Evolutionary conservation across 37 sponge, comb jelly and placozoan species (phyloP), one percentile per base, ranked within the genome.

Genomic region (Mnemiopsis leidyi): DNA sequence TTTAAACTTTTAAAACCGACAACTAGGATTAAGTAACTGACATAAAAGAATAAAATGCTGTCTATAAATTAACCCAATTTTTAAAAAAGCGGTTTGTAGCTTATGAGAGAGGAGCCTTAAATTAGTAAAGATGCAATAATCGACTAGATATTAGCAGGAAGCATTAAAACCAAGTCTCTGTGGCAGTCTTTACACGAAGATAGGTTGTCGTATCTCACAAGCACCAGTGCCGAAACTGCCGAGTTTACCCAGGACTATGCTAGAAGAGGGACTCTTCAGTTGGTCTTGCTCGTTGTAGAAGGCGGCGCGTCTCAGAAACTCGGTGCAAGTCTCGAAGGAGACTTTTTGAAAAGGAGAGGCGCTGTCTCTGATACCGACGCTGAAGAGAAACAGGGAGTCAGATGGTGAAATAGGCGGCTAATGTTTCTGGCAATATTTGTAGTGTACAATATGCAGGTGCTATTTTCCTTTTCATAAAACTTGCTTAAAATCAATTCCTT

Each of bases 261-360:
- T 82, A 0, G 98, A 96, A 0, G 97, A 97, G 9, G 98, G 98
- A 0, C 96, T 97, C 36, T 38, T n/a, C 28, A 98, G 31, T 16
- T 38, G 23, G 73, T 97, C 98, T 0, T 32, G 85, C n/a, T 95
- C 96, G 16, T 97, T 96, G 39, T 69, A 20, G 0, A 97, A 34
- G 1, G 96, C 93, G 0, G 97, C 96, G 82, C 92, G 93, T 69
- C 94, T 92, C 83, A 98, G 90, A 38, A 98, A 98, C 39, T 97
- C 94, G 94, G 97, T 97, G 23, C 97, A 95, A 0, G 98, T 98
- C 93, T 98, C 98, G 94, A 97, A 98, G 92, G 96, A 96, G 95
- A 98, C 96, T 94, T 98, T 96, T 93, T 98, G 98, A 38, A 98
- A 94, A 1, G 98, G 98, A 38, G 98, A 98, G 39, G 95, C 93